Percentiles rank a stretch among this genome's conserved stretches.
Conservation (phyloP, 2,113 vertebrate species). For the Jaculus jaculus region DNA sequence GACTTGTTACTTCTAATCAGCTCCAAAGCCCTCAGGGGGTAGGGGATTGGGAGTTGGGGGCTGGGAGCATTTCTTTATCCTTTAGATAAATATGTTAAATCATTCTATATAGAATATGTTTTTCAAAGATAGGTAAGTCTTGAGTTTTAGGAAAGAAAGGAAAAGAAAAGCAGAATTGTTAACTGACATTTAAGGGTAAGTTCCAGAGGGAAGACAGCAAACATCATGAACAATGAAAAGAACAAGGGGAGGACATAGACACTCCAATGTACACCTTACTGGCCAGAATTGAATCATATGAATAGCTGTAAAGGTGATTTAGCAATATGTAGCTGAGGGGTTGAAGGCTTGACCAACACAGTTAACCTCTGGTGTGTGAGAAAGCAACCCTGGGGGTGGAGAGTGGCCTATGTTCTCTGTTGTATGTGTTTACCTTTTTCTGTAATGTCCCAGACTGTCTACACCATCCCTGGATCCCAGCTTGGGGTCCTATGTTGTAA, state of each 20-base stretch:
- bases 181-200: neutral
- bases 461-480: fast-evolving
- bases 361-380: neutral
- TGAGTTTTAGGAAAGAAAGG: neutral
- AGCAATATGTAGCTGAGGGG: neutral
- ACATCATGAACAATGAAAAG: neutral
- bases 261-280: neutral
- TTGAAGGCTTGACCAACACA: neutral
- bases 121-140: constrained; percentile 1
- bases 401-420: neutral
- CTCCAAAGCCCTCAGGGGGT: neutral
- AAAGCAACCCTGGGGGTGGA: neutral
- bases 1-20: neutral
- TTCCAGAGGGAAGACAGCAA: neutral
- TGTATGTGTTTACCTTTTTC: neutral
- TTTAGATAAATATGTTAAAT: neutral
- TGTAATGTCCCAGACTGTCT: neutral
- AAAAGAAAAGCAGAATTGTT: neutral
- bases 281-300: neutral
- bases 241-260: neutral
- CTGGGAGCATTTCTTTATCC: neutral
- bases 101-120: neutral
- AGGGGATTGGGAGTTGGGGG: too few species aligned
- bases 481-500: neutral
- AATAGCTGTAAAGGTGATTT: neutral